These are phyloP conservation scores for Falco punctatus DNA, from an alignment of 2,113 vertebrate species.

Conservation along the genomic window DNA sequence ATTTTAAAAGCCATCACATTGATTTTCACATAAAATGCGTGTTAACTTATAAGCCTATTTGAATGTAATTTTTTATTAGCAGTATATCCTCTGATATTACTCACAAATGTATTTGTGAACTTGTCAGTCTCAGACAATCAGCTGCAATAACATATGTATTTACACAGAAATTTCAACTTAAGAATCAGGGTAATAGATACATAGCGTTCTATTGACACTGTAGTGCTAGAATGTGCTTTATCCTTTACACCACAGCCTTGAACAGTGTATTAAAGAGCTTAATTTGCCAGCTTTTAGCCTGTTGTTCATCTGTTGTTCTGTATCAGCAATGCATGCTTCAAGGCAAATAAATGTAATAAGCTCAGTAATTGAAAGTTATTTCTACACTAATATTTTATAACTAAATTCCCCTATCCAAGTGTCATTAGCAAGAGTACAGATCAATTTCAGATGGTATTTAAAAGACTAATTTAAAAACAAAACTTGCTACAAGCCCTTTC, in stretches of 20 bases:
- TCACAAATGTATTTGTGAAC: not conserved
- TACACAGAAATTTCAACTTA: not conserved
- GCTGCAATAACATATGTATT: not conserved
- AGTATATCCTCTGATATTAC: not conserved
- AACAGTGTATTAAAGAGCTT: not conserved
- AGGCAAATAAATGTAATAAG: not conserved
- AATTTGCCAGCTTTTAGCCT: not conserved
- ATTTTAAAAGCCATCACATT: not conserved
- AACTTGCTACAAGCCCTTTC: not conserved
- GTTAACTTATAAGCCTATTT: not conserved
- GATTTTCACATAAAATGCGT: not conserved
- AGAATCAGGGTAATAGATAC: not conserved
- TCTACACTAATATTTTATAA: not conserved
- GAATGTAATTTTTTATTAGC: not conserved
- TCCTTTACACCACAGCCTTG: not conserved
- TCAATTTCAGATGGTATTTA: not conserved
- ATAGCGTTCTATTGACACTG: not conserved
- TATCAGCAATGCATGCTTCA: not conserved
- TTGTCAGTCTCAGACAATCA: not conserved
- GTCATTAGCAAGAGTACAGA: not conserved
- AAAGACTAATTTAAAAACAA: not conserved
- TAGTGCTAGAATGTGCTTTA: not conserved
- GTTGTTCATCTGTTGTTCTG: not conserved
- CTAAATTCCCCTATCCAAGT: not conserved
- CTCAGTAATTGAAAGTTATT: not conserved